These are phyloP conservation scores for Mustela erminea DNA, from an alignment of 2,797 vertebrate species.

Conservation along the genomic window DNA sequence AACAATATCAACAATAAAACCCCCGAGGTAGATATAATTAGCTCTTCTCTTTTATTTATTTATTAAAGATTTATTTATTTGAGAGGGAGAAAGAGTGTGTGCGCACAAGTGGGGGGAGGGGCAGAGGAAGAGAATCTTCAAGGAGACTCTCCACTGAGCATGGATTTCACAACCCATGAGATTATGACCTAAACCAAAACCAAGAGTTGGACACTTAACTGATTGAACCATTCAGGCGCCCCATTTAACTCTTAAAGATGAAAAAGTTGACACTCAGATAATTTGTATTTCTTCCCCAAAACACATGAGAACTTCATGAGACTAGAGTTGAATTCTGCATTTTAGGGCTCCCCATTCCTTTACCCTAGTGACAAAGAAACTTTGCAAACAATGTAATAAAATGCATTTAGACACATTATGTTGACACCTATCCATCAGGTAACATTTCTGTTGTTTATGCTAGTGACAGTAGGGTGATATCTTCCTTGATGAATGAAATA, in stretches of 20 bases:
- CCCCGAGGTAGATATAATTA: background rate
- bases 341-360: background rate
- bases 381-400: background rate
- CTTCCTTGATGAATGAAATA: conserved; percentile 13
- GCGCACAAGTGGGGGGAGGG: background rate
- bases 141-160: background rate
- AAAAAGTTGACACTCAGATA: background rate
- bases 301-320: background rate
- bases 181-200: background rate
- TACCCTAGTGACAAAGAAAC: background rate
- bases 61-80: background rate
- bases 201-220: background rate
- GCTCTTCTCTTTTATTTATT: background rate
- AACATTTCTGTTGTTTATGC: background rate
- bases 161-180: background rate
- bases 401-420: background rate
- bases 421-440: background rate
- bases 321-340: background rate
- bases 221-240: background rate
- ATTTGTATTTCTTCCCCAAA: background rate
- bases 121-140: background rate
- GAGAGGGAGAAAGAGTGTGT: background rate
- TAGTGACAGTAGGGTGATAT: background rate
- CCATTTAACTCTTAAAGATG: background rate
- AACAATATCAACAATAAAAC: too few species aligned